phyloP scores from a whole-genome alignment of 2,113 vertebrate species.

The Indri indri region DNA sequence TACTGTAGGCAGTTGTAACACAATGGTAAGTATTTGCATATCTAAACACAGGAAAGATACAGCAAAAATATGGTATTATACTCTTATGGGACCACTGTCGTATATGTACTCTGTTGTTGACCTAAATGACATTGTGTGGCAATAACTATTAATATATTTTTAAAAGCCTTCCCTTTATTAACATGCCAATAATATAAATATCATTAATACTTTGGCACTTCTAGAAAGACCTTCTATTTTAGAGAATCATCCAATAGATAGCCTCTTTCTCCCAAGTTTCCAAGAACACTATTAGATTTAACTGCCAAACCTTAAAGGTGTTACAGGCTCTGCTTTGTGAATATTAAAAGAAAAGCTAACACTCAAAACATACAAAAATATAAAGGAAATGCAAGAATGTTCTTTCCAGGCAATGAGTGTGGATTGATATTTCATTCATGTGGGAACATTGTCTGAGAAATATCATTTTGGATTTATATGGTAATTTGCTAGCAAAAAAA shows the following conservation, averaged over 20 bases:
- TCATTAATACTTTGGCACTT: neutral
- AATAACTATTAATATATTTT: neutral
- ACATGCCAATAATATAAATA: rapidly evolving
- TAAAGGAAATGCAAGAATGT: neutral
- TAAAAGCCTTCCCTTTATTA: neutral
- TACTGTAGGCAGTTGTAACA: neutral
- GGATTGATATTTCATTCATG: neutral
- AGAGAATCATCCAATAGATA: neutral
- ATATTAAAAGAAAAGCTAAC: neutral
- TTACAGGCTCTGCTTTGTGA: neutral
- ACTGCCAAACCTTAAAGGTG: neutral
- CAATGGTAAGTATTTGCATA: neutral
- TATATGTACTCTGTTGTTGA: neutral
- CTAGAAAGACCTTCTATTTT: neutral
- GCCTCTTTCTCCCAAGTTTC: neutral
- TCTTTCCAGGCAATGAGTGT: neutral
- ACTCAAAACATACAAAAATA: neutral
- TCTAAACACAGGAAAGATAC: neutral
- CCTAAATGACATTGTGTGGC: neutral
- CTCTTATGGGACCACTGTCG: neutral
- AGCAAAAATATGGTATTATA: neutral
- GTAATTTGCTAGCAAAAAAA: neutral
- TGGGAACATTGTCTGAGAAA: neutral
- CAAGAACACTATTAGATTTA: neutral
- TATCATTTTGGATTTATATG: rapidly evolving